Evolutionary conservation across 2,113 vertebrate genomes (phyloP).

Genomic region (Speoplatyrhinus poulsoni): DNA sequence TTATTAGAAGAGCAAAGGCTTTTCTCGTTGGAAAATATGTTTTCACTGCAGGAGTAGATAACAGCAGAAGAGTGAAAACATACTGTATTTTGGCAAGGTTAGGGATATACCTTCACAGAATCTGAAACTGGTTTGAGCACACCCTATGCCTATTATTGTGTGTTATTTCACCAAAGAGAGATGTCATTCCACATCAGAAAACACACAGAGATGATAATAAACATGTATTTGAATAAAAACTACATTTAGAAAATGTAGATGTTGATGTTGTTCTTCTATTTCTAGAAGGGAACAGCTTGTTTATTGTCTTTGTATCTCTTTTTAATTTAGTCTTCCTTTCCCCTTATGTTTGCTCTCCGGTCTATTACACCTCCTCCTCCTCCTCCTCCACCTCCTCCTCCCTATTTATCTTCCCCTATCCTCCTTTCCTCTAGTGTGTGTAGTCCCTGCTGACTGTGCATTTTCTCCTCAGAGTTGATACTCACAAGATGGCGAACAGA

Average conservation of each 20-base stretch:
- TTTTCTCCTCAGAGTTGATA: slow-evolving; percentile 35
- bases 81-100: too few species aligned
- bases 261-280: not conserved
- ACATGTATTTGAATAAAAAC: too few species aligned
- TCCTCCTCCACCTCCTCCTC: not conserved
- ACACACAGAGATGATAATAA: not conserved
- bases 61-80: too few species aligned
- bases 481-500: slow-evolving; percentile 7
- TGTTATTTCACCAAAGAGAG: not conserved
- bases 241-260: not conserved
- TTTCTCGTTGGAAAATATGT: too few species aligned
- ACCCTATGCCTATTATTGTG: too few species aligned
- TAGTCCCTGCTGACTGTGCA: slow-evolving; percentile 34
- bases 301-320: not conserved
- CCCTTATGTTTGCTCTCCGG: not conserved
- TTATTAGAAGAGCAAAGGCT: too few species aligned
- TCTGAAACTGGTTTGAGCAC: too few species aligned
- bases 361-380: not conserved
- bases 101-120: too few species aligned
- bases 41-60: too few species aligned
- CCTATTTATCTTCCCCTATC: not conserved
- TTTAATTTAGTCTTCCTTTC: not conserved
- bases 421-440: slow-evolving; percentile 29
- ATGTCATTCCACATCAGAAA: not conserved
- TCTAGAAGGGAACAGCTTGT: not conserved